Evolutionary conservation across 2,113 vertebrate species (phyloP).

Genomic region (Hemiscyllium ocellatum): DNA sequence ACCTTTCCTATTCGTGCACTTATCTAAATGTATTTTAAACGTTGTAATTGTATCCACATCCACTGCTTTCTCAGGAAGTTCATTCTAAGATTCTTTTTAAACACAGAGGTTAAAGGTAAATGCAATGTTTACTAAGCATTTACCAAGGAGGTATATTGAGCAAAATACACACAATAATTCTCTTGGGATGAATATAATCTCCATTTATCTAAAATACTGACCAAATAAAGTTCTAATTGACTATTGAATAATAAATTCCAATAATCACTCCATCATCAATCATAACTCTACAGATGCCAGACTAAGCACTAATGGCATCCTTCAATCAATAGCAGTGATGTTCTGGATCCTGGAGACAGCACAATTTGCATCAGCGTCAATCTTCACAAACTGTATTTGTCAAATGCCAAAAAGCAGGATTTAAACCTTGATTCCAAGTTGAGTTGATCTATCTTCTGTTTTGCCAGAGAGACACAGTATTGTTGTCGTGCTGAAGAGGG

Average conservation of each 20-base stretch:
- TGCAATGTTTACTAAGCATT: background rate
- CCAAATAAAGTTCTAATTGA: constrained; percentile 4
- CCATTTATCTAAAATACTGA: constrained; percentile 2
- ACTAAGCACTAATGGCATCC: background rate
- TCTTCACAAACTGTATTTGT: background rate
- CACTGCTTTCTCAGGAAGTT: too few species aligned
- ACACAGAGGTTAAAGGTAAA: background rate
- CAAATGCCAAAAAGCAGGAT: background rate
- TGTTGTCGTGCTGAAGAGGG: too few species aligned
- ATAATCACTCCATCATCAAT: constrained; percentile 10
- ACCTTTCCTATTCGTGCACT: too few species aligned
- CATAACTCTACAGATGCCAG: background rate
- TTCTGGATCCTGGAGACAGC: background rate
- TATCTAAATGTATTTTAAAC: too few species aligned
- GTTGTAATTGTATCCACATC: too few species aligned
- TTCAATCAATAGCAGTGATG: background rate
- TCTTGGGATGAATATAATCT: background rate
- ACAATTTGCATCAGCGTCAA: background rate
- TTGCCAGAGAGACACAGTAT: background rate
- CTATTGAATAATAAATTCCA: background rate
- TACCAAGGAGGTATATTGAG: background rate
- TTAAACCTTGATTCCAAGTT: background rate
- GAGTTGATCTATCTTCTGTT: background rate
- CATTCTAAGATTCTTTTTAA: background rate
- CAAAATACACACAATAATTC: background rate